Base-by-base conservation (phyloP, 1,140 invertebrate species). In the Aethina tumida region DNA sequence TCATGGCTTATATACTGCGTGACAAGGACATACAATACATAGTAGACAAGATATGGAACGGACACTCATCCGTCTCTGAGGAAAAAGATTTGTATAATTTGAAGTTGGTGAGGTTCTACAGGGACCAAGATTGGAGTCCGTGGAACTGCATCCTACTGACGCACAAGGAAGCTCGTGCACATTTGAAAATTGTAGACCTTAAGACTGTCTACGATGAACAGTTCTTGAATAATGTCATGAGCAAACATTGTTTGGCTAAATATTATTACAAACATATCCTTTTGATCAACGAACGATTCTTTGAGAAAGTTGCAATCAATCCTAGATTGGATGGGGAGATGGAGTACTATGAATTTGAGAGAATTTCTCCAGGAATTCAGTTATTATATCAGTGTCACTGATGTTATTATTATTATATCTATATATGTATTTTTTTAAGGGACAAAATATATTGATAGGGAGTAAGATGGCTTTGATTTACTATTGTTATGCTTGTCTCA, bases 91-190 rank as follows among this genome's bases (percentile, higher is more conserved):
- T 79, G 8, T 68, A 69, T 3, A 53, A 70, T 14, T 50, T 83
- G 25, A 61, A 72, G 24, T 47, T 79, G 33, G 19, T 35, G 13
- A 60, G 77, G 8, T 83, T 75, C 65, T 54, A 69, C 20, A 58
- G 61, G 1, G 46, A 71, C 3, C 52, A 69, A 20, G 71, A 74
- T 24, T 83, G 79, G 79, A 67, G 73, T 5, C 79, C 79, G 1
- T 83, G 79, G 79, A 83, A 83, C 50, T 80, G 76, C 47, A 69
- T 83, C 34, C 53, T 81, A 12, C 56, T 83, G 1, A 80, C 77
- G 0, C 55, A 69, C 1, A 67, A 75, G 28, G 79, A 83, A 59
- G 70, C 71, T 26, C 70, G 74, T 37, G 60, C 65, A 3, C 79
- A 83, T 47, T 49, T 71, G 21, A 67, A 63, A 42, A 50, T 74